A percentile compares a stretch with the other conserved stretches of the same genome.
phyloP scores from a whole-genome alignment of 2,888 invertebrate species.

The Andrena bicolor region DNA sequence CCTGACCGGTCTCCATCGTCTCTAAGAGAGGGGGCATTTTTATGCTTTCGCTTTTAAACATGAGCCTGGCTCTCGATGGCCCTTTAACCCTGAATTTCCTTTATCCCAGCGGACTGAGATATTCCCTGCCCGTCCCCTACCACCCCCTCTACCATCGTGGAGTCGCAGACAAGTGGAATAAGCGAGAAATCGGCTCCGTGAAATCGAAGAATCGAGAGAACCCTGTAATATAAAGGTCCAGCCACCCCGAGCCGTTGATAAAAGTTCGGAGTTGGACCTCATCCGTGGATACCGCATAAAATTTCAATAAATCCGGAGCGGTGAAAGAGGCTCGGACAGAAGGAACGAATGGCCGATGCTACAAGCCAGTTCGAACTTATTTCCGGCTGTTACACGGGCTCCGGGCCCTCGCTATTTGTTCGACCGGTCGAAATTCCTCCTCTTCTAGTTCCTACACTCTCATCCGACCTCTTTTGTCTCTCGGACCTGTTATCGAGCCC shows the following conservation, averaged over 20 bases:
- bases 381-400: slow-evolving; percentile 65
- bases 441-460: slow-evolving; percentile 50
- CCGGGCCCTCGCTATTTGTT: slow-evolving; percentile 42
- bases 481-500: slow-evolving; percentile 39
- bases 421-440: slow-evolving; percentile 48
- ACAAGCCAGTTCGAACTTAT: slow-evolving; percentile 74
- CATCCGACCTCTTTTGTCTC: slow-evolving; percentile 50
- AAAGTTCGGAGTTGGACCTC: slow-evolving; percentile 75
- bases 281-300: slow-evolving; percentile 75
- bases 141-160: background rate
- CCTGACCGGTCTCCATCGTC: slow-evolving; percentile 24
- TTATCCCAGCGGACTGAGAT: slow-evolving; percentile 48
- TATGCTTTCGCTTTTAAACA: slow-evolving; percentile 50
- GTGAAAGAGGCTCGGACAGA: slow-evolving; percentile 55
- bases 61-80: slow-evolving; percentile 24
- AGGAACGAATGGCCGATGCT: slow-evolving; percentile 71
- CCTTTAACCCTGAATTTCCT: slow-evolving; percentile 33
- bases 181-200: slow-evolving; percentile 61
- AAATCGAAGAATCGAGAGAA: slow-evolving; percentile 49
- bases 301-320: slow-evolving; percentile 76
- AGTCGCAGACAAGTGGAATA: slow-evolving; percentile 38
- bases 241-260: slow-evolving; percentile 67
- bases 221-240: slow-evolving; percentile 65
- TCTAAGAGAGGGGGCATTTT: slow-evolving; percentile 13
- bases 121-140: slow-evolving; percentile 18